Evolutionary conservation across 2,797 vertebrate genomes (phyloP), one percentile per base, ranked within the genome.

Genomic region (Florisuga fusca): DNA sequence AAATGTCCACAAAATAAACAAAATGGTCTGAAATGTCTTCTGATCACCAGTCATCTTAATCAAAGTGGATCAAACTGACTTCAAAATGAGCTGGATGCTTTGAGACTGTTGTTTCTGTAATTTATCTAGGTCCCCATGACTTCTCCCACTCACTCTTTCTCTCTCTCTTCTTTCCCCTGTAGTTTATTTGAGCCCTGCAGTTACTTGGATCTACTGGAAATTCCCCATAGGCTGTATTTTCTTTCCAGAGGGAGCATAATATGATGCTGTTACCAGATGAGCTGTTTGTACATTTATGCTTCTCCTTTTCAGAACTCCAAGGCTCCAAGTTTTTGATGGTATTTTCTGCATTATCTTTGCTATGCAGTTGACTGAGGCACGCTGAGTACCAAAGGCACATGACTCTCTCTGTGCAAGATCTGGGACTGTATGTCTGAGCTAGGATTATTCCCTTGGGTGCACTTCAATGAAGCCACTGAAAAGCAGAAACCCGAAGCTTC

Each of bases 271-370:
- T 94, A 83, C 36, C 33, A 79, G 48, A 78, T 62, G 41, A 92
- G 63, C 74, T 48, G 8, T 76, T 87, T 92, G 58, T 76, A 83
- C 68, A 95, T 96, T 80, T 38, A 61, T 67, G 62, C 12, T 90
- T 91, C 91, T 69, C 38, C 14, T 90, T 91, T 94, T 87, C 74
- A 36, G 87, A 95, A 71, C 46, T 90, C 46, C 2, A 17, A 62
- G 27, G 62, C 83, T 87, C 68, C 46, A 15, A 46, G 51, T 62
- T 94, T 92, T 86, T 93, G 46, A 41, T 66, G 72, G 14, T 59
- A 55, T 95, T 96, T 89, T 84, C 91, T 84, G 14, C 74, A 68
- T 79, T 96, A 78, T 95, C 92, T 96, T 80, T 91, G 50, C 54
- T 58, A 33, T 86, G 63, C 74, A 75, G 64, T 80, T 91, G 75